These are phyloP conservation scores for Zalophus californianus DNA, from an alignment of 2,797 vertebrate species.

Conservation along the genomic window DNA sequence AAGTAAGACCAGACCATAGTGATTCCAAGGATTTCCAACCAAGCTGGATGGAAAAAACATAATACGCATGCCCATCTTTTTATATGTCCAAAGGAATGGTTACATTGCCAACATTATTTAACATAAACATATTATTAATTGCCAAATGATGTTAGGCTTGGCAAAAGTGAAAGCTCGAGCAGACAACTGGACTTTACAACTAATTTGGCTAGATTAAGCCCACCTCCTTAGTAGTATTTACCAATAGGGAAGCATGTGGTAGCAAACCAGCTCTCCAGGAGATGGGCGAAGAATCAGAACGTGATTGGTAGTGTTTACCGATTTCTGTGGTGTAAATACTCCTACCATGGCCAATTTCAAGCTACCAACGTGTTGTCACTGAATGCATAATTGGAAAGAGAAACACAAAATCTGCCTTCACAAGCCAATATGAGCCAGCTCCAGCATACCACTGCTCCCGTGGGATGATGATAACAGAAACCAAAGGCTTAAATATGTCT, in stretches of 20 bases:
- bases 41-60: not conserved
- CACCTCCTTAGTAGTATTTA: not conserved
- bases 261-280: not conserved
- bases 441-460: not conserved
- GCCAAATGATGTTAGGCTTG: not conserved
- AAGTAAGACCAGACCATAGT: not conserved
- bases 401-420: not conserved
- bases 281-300: not conserved
- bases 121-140: not conserved
- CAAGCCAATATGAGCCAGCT: not conserved
- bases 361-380: not conserved
- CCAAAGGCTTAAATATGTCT: not conserved
- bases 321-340: slow-evolving; percentile 1
- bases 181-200: not conserved
- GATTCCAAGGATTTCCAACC: not conserved
- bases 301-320: not conserved
- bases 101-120: not conserved
- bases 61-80: not conserved
- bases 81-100: not conserved
- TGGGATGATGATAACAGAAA: not conserved
- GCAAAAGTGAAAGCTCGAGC: not conserved
- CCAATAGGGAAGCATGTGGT: not conserved
- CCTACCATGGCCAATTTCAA: not conserved
- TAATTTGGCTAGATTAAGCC: not conserved
- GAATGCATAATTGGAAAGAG: not conserved